Percentiles rank a stretch among this genome's conserved stretches.
phyloP scores from a whole-genome alignment of 2,888 invertebrate species.

The Chironomus tentans region DNA sequence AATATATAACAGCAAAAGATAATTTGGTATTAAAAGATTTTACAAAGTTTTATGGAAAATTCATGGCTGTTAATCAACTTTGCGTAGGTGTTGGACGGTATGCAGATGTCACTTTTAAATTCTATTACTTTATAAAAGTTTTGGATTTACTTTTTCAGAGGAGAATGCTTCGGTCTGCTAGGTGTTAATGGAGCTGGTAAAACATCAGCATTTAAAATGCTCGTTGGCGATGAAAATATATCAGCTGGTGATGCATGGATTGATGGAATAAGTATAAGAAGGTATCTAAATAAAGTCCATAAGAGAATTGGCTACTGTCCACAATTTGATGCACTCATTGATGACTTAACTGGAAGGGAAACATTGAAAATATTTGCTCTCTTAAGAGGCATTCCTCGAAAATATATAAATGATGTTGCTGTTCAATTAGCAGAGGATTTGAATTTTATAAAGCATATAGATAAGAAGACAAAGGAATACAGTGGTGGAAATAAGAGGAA shows the following conservation, averaged over 20 bases:
- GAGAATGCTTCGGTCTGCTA: slow-evolving; percentile 72
- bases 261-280: slow-evolving; percentile 47
- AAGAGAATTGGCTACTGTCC: slow-evolving; percentile 62
- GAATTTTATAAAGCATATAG: slow-evolving; percentile 52
- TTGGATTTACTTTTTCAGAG: slow-evolving; percentile 25
- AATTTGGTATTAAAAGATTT: slow-evolving; percentile 55
- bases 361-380: slow-evolving; percentile 55
- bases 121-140: no score
- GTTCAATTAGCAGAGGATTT: slow-evolving; percentile 47
- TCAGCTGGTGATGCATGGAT: slow-evolving; percentile 63
- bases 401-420: slow-evolving; percentile 38
- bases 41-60: slow-evolving; percentile 63
- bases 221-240: slow-evolving; percentile 71
- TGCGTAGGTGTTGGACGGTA: slow-evolving; percentile 43
- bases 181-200: slow-evolving; percentile 85
- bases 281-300: slow-evolving; percentile 49
- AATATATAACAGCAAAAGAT: slow-evolving; percentile 39
- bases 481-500: slow-evolving; percentile 70
- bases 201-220: slow-evolving; percentile 81
- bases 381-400: slow-evolving; percentile 50
- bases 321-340: slow-evolving; percentile 63
- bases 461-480: slow-evolving; percentile 51
- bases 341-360: slow-evolving; percentile 63
- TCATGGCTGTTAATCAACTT: slow-evolving; percentile 71
- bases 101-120: no score